These are phyloP conservation scores for Stenotaenia linearis DNA, from an alignment of 2,888 invertebrate species.

Conservation along the genomic window DNA sequence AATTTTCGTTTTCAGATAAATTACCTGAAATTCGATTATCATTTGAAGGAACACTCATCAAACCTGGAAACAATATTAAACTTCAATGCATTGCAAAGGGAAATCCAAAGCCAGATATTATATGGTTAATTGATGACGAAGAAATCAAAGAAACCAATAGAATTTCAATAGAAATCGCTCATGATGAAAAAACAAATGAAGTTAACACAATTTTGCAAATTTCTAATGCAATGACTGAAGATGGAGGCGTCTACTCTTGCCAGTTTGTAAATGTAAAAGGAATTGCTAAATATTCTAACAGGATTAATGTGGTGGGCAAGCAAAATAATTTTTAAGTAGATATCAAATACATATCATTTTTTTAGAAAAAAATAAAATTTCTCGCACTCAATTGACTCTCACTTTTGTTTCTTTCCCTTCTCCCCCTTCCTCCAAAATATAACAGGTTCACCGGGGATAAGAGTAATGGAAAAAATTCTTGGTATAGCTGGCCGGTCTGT, in stretches of 20 bases:
- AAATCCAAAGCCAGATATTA: not conserved
- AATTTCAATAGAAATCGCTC: not conserved
- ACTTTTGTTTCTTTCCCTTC: not conserved
- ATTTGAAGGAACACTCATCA: not conserved
- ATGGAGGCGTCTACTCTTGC: slow-evolving; percentile 27
- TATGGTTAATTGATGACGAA: not conserved
- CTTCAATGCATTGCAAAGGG: not conserved
- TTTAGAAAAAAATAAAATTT: not conserved
- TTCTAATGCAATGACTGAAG: not conserved
- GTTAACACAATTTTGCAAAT: not conserved
- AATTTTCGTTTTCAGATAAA: slow-evolving; percentile 16
- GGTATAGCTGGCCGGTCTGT: slow-evolving; percentile 14
- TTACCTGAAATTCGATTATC: slow-evolving; percentile 5
- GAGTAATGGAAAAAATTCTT: slow-evolving; percentile 15
- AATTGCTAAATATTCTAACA: not conserved
- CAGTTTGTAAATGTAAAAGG: slow-evolving; percentile 21
- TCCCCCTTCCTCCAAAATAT: too few relatives aligned
- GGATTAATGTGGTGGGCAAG: slow-evolving; percentile 30
- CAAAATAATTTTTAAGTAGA: not conserved
- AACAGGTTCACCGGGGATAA: slow-evolving; percentile 4
- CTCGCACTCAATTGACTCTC: not conserved
- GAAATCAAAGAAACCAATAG: not conserved
- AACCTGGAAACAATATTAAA: not conserved
- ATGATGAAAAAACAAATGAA: not conserved
- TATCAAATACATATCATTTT: too few relatives aligned